Percentiles rank a stretch among this genome's conserved stretches.
These are phyloP conservation scores for Turdus rufiventris DNA, from an alignment of 2,113 vertebrate genomes.

Conservation along the genomic window DNA sequence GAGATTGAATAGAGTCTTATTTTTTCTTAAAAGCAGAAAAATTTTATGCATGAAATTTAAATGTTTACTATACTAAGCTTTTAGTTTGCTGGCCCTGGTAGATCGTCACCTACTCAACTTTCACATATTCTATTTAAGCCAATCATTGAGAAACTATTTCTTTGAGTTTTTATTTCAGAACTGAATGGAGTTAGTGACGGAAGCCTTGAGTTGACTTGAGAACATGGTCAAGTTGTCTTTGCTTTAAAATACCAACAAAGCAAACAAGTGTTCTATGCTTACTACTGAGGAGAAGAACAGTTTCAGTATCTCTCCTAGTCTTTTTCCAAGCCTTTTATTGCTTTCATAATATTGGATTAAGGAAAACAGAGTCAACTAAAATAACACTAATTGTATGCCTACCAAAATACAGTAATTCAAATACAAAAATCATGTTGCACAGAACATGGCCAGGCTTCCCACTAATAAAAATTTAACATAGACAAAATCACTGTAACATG, in stretches of 20 bases:
- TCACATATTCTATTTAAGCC: not conserved
- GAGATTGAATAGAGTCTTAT: not conserved
- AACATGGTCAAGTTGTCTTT: not conserved
- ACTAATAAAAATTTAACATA: not conserved
- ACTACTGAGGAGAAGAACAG: not conserved
- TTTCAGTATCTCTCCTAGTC: not conserved
- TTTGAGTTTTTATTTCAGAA: not conserved
- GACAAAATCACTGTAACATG: constrained; percentile 9
- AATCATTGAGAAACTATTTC: not conserved
- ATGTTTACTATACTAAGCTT: not conserved
- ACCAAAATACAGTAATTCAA: not conserved
- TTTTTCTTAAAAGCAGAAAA: not conserved
- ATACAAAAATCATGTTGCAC: not conserved
- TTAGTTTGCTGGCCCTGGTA: not conserved
- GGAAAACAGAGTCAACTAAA: constrained; percentile 35
- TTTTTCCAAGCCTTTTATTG: constrained; percentile 4
- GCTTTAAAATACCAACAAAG: not conserved
- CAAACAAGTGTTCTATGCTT: not conserved
- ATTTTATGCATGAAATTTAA: not conserved
- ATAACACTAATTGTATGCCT: not conserved
- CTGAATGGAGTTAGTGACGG: not conserved
- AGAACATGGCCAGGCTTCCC: constrained; percentile 9
- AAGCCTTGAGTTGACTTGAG: not conserved
- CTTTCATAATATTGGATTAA: constrained; percentile 14
- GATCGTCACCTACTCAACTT: not conserved